Base-by-base conservation (phyloP, 2,888 invertebrate genomes). In the Ypsolopha scabrella region DNA sequence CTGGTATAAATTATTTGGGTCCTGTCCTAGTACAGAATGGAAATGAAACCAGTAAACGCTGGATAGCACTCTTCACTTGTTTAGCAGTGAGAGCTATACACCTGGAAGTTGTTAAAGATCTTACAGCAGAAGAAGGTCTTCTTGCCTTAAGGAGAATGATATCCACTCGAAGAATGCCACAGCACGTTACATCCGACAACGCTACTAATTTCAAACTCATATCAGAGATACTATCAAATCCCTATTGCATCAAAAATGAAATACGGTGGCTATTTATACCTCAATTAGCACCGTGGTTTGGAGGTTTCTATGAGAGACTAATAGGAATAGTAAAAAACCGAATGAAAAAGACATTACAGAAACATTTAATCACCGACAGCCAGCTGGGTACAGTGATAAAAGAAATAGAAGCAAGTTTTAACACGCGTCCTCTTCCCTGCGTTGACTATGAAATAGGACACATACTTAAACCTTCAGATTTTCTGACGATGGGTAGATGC, bases 1-100 rank as follows among this genome's bases (percentile, higher is more conserved):
- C 51, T 0, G 59, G 60, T 0, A 9, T 55, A 1, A 58, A 60
- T 47, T 60, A 59, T 44, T 51, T 58, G 14, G 58, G 58, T 0
- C 57, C 58, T 2, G n/a, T 56, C 8, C 45, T 41, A 8, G 51
- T 57, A 3, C 50, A 50, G 3, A 39, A 50, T 7, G 48, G 14
- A 6, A 11, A 44, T n/a, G 48, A 38, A 7, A 14, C 6, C 6
- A 51, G 51, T 6, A 59, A 59, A 39, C 46, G 59, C 6, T 60
- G 58, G 59, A 48, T 59, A n/a, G n/a, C n/a, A n/a, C n/a, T n/a
- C n/a, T n/a, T n/a, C n/a, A n/a, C n/a, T n/a, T n/a, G n/a, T n/a
- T n/a, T n/a, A n/a, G n/a, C n/a, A n/a, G n/a, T n/a, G n/a, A n/a
- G n/a, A n/a, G n/a, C n/a, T n/a, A n/a, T n/a, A n/a, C n/a, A 54